phyloP scores from a whole-genome alignment of 2,113 vertebrate genomes.

The Centropus unirufus region DNA sequence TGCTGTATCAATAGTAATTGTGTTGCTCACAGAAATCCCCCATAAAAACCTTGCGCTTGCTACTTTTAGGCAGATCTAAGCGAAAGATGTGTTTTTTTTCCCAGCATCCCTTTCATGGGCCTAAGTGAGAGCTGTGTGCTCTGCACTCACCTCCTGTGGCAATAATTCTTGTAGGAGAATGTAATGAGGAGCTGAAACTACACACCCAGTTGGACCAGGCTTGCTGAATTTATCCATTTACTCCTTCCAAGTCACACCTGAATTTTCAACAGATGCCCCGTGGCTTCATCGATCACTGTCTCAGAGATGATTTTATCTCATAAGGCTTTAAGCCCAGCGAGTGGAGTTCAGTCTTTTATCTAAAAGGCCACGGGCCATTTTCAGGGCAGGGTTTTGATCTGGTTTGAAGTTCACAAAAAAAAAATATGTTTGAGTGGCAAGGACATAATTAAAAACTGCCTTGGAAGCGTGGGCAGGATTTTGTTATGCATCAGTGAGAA shows the following conservation, averaged over 20 bases:
- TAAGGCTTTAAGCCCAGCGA: neutral
- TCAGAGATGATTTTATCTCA: neutral
- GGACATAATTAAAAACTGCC: neutral
- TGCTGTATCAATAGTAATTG: neutral
- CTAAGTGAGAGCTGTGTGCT: neutral
- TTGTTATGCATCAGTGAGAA: too few species aligned
- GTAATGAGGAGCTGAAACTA: neutral
- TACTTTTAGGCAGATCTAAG: neutral
- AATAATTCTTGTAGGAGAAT: neutral
- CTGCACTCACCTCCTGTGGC: neutral
- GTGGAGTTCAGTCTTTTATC: neutral
- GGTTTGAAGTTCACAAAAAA: neutral
- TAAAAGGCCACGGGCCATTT: neutral
- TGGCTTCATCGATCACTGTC: neutral
- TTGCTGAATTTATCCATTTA: neutral
- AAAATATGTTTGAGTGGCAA: neutral
- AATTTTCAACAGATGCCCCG: neutral
- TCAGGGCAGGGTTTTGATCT: neutral
- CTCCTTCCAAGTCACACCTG: neutral
- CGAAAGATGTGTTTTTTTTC: neutral
- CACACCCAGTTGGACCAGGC: neutral
- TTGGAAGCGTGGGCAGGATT: neutral
- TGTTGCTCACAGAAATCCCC: neutral
- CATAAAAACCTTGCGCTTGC: neutral
- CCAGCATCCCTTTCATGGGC: neutral